Conservation (phyloP, 53 echinoderm and acorn worm genomes). For the Temnopleurus reevesii region DNA sequence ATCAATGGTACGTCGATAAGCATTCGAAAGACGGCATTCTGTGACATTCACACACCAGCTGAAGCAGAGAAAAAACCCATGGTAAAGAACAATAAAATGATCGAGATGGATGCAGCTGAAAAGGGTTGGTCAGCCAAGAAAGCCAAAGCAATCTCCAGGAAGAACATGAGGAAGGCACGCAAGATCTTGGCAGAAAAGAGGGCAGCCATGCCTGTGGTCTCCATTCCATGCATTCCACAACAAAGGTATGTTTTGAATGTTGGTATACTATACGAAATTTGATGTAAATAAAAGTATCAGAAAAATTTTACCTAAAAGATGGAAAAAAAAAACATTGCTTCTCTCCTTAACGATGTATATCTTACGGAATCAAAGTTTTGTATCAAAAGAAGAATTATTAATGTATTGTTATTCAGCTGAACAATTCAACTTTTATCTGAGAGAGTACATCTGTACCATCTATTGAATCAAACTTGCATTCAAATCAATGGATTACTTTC, state of each 20-base stretch:
- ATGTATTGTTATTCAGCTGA: no score
- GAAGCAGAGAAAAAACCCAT: constrained; percentile 91
- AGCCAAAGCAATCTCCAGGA: constrained; percentile 94
- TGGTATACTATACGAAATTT: no score
- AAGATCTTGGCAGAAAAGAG: constrained; percentile 99
- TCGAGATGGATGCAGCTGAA: constrained; percentile 64
- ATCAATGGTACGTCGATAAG: constrained; percentile 97
- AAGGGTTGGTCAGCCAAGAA: constrained; percentile 91
- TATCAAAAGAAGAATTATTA: no score
- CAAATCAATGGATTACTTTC: no score
- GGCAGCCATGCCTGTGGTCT: constrained; percentile 97
- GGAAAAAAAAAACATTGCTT: no score
- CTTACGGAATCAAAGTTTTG: no score
- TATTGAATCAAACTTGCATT: no score
- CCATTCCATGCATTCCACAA: constrained; percentile 96
- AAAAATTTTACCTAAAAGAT: no score
- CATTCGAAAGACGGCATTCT: constrained; percentile 95
- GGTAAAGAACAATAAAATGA: constrained; percentile 61
- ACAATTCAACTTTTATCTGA: no score
- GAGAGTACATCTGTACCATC: no score
- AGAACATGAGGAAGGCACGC: constrained; percentile 98
- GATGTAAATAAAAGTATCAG: no score
- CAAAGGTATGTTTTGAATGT: constrained; percentile 92
- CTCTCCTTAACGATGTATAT: no score
- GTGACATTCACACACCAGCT: constrained; percentile 97